Evolutionary conservation across 2,113 vertebrate genomes (phyloP).

Genomic region (Python bivittatus): DNA sequence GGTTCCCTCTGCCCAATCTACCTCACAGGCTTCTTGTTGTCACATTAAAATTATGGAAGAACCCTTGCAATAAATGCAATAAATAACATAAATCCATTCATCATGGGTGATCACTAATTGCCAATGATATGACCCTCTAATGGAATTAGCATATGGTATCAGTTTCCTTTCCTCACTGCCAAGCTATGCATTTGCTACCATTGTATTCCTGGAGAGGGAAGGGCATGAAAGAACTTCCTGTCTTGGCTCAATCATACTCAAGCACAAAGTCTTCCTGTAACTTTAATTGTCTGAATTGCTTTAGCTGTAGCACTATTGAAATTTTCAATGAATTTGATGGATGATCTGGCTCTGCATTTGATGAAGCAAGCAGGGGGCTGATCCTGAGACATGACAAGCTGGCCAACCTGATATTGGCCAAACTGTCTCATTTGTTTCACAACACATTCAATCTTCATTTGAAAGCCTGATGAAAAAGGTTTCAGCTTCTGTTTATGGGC

Average conservation of each 20-base stretch:
- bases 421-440: neutral
- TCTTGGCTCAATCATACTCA: too few species aligned
- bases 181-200: neutral
- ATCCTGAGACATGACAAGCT: neutral
- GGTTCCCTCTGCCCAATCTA: neutral
- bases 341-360: neutral
- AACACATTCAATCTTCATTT: constrained; percentile 17
- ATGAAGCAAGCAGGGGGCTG: neutral
- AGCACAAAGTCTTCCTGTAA: neutral
- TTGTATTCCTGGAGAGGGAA: neutral
- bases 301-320: neutral
- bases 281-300: too few species aligned
- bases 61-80: neutral
- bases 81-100: neutral
- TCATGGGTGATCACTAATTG: neutral
- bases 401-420: neutral
- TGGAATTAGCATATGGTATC: neutral
- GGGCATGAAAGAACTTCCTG: neutral
- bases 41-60: neutral
- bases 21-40: neutral
- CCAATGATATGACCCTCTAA: neutral
- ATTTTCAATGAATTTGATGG: neutral
- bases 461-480: constrained; percentile 1
- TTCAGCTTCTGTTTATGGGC: neutral
- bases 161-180: neutral